Base-by-base conservation (phyloP, 2,888 invertebrate species). In the Cremastinae sp. region DNA sequence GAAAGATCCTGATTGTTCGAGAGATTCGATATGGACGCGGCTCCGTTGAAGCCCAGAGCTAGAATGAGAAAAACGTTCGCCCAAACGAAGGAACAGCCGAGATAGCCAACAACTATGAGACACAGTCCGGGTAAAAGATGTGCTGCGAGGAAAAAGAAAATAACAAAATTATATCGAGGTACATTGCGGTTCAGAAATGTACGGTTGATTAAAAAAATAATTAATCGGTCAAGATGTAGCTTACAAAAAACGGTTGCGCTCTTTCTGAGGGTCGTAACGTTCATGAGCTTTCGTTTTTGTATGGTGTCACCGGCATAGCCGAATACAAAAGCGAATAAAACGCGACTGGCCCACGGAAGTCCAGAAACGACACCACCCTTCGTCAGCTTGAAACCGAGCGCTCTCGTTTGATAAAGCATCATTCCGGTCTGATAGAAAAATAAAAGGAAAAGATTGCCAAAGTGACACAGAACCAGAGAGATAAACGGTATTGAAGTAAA, bases 371-470 rank as follows among this genome's bases (percentile, higher is more conserved):
- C 90, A 12, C 95, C 95, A 8, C 95, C 94, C 36, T 94, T 93
- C 0, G 93, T 91, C 14, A 95, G 85, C 82, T 94, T 92, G 84
- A 95, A 95, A 4, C 94, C 94, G 51, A 95, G 89, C 0, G 94
- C 92, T 81, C 93, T 94, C 47, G 94, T 94, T 83, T 95, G 91
- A 85, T 94, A 95, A 81, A 94, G 93, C 4, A 95, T 95, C 51
- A 95, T 94, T 41, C 94, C 94, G 0, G 94, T 95, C 90, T 95
- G 92, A 58, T 95, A 92, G 85, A 95, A 94, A 88, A 94, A 95
- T 28, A 95, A 87, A 0, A 95, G 94, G 93, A 95, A 95, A 73
- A 95, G 90, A 84, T 94, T 95, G 43, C 95, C 95, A 82, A 94
- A 95, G 82, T 95, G 95, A 20, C 94, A 90, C 0, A 94, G 82